These are phyloP conservation scores for Cheilosia vulpina DNA, from an alignment of 2,888 invertebrate species.

Conservation along the genomic window DNA sequence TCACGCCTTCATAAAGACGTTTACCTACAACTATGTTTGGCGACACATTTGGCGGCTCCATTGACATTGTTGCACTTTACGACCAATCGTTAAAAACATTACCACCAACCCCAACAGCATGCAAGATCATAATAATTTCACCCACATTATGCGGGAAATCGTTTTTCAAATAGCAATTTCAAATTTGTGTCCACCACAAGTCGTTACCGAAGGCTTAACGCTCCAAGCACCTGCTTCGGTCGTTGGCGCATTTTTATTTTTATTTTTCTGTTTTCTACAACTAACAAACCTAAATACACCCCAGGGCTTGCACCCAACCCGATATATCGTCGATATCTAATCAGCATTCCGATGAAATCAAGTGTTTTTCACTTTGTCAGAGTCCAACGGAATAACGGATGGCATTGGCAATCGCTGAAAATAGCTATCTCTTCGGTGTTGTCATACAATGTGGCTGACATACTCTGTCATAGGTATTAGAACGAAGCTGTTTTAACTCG, in stretches of 20 bases:
- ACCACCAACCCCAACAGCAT: not conserved
- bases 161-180: not conserved
- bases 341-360: conserved; percentile 43
- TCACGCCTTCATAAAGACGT: too few relatives aligned
- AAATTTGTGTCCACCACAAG: not conserved
- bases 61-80: not conserved
- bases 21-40: too few relatives aligned
- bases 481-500: not conserved
- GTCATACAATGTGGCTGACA: not conserved
- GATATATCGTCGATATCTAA: conserved; percentile 41
- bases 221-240: not conserved
- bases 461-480: conserved; percentile 38
- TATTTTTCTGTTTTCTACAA: not conserved
- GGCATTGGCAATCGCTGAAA: conserved; percentile 30
- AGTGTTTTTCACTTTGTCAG: conserved; percentile 38
- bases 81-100: not conserved
- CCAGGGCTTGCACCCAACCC: conserved; percentile 11
- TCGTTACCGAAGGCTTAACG: not conserved
- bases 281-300: not conserved
- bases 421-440: conserved; percentile 24
- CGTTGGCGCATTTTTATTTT: too few relatives aligned
- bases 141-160: too few relatives aligned
- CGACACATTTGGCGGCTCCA: not conserved
- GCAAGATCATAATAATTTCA: too few relatives aligned
- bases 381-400: conserved; percentile 19